Conservation (phyloP, 2,888 invertebrate genomes). For the Pelosia muscerda region DNA sequence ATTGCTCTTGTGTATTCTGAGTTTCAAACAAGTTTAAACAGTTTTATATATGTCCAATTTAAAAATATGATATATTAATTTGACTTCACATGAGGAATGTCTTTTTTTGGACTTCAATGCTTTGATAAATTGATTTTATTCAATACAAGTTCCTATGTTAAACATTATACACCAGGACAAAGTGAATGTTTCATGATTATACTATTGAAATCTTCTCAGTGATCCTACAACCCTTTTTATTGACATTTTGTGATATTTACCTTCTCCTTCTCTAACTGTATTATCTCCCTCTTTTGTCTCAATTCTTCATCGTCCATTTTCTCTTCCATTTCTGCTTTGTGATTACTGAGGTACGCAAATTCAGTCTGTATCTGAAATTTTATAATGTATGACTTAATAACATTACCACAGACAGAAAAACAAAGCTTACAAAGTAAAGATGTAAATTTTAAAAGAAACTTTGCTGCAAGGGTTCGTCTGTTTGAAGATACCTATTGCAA, state of each 20-base stretch:
- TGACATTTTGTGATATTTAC: conserved; percentile 66
- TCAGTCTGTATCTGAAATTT: conserved; percentile 91
- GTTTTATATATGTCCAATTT: background rate
- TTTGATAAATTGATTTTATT: background rate
- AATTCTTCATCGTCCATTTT: conserved; percentile 87
- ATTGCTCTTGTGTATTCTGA: background rate
- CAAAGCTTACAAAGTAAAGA: background rate
- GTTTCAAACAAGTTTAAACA: background rate
- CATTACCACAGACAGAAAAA: background rate
- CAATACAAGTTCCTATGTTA: background rate
- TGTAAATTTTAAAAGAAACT: background rate
- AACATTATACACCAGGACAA: background rate
- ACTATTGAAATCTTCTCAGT: background rate
- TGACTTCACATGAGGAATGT: background rate
- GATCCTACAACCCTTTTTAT: background rate
- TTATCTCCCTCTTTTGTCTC: conserved; percentile 88
- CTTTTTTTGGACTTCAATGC: background rate
- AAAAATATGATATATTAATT: background rate
- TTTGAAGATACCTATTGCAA: background rate
- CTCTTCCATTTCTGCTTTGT: conserved; percentile 91
- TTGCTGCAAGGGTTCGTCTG: no score
- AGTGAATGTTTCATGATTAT: background rate
- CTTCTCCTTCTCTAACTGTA: conserved; percentile 90
- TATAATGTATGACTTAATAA: background rate
- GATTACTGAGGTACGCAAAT: conserved; percentile 92